These are phyloP conservation scores for Coremacera marginata DNA, from an alignment of 2,888 invertebrate genomes.

Conservation along the genomic window DNA sequence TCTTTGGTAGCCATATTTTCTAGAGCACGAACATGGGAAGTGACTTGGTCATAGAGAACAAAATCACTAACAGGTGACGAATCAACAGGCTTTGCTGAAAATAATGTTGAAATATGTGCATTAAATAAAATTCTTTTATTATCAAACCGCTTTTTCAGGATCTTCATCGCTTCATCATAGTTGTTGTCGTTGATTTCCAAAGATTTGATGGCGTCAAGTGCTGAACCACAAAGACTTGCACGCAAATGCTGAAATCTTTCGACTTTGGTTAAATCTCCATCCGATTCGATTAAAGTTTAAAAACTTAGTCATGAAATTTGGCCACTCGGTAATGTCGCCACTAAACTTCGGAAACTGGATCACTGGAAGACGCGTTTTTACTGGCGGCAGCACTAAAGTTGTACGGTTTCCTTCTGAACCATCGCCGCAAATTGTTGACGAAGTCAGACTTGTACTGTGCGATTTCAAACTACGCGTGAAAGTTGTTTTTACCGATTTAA, in stretches of 20 bases:
- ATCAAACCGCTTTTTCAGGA: no score
- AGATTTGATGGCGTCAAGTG: neutral
- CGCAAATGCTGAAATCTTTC: no score
- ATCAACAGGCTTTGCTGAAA: conserved; percentile 1
- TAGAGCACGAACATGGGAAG: neutral
- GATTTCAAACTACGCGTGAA: neutral
- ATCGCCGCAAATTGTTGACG: neutral
- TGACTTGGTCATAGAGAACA: no score
- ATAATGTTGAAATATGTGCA: conserved; percentile 2
- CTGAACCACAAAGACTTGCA: neutral
- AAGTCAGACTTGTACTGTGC: neutral
- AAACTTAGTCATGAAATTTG: conserved; percentile 2
- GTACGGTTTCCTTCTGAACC: neutral
- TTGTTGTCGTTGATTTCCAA: neutral
- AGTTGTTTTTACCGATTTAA: neutral
- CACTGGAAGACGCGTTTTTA: neutral
- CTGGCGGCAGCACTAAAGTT: neutral
- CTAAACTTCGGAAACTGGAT: neutral
- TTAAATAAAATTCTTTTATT: neutral
- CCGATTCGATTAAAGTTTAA: neutral
- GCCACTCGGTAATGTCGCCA: neutral
- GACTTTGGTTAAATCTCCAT: neutral
- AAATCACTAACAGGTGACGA: neutral
- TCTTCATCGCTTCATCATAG: no score
- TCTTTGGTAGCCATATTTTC: conserved; percentile 3